Percentiles rank a stretch among this genome's conserved stretches.
Evolutionary conservation across 2,888 invertebrate species (phyloP).

Genomic region (Drosophila planitibia): DNA sequence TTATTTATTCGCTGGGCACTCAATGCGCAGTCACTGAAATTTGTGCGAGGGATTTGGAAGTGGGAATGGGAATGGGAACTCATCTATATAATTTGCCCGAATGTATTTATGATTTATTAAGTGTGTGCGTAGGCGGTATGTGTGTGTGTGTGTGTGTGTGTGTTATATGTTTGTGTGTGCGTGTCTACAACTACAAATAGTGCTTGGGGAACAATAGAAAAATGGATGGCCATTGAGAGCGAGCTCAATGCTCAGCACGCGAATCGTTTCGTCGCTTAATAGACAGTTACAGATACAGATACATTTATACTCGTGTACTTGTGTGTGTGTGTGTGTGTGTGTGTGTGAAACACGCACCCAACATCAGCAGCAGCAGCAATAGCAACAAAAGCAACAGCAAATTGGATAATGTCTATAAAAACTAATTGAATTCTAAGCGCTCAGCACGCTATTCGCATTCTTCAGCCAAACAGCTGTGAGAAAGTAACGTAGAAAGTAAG

Average conservation of each 20-base stretch:
- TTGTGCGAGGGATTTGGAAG: constrained; percentile 28
- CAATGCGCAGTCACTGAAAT: constrained; percentile 44
- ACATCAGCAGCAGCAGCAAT: constrained; percentile 17
- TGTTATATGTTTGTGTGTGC: constrained; percentile 36
- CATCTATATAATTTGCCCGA: constrained; percentile 78
- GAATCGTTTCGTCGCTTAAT: constrained; percentile 70
- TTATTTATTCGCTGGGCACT: constrained; percentile 71
- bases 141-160: constrained; percentile 38
- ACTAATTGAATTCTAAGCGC: constrained; percentile 82
- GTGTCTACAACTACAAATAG: constrained; percentile 73
- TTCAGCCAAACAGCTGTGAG: constrained; percentile 73
- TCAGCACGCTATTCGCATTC: constrained; percentile 74
- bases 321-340: neutral
- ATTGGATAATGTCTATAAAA: constrained; percentile 81
- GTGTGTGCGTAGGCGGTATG: constrained; percentile 56
- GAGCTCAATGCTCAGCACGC: constrained; percentile 71
- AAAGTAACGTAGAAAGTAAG: constrained; percentile 57
- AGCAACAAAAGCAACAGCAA: constrained; percentile 60
- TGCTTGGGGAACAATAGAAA: constrained; percentile 72
- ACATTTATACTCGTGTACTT: constrained; percentile 18
- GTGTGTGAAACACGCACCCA: constrained; percentile 62
- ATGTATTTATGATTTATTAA: constrained; percentile 81
- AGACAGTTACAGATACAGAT: constrained; percentile 72
- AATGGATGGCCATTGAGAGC: constrained; percentile 75
- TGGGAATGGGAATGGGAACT: constrained; percentile 43